Base-by-base conservation (phyloP, 2,113 vertebrate genomes). In the Esox niger region DNA sequence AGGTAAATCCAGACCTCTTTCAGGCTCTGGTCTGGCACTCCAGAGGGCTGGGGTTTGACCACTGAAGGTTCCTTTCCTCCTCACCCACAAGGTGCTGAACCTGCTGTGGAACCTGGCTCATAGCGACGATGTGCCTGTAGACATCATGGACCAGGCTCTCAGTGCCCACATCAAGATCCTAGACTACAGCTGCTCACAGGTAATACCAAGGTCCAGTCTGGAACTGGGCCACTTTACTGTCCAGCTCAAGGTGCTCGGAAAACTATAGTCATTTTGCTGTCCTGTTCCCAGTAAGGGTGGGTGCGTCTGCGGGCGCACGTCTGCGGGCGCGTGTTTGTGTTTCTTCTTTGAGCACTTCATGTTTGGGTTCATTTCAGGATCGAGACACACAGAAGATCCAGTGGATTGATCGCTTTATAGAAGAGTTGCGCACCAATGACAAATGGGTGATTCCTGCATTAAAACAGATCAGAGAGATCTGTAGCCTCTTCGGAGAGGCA, bases 161-260 rank as follows among this genome's bases (percentile, higher is more conserved):
- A 99, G 96, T 76, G 97, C 97, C 70, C 97, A 99, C 89, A 99
- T 99, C 86, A 99, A 99, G 91, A 99, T 99, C 78, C 75, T 99
- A 83, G 97, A 99, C 91, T 99, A 99, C 77, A 99, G 97, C 88
- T 99, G 97, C 89, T 99, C 97, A 79, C 97, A 99, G 94, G 97
- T 97, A 88, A 60, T 17, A 43, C 13, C 17, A 43, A 4, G 38
- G 13, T 13, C 79, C 79, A 68, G 54, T 58, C 13, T 3, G 6
- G 3, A 11, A 10, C 26, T 17, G n/a, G 23, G 55, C 20, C 2
- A 26, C 10, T 29, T 43, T 43, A 20, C 20, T n/a, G 23, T 7
- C 6, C 20, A 2, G 21, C 49, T 54, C 49, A 23, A 25, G 49
- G 49, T 43, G 17, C 38, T 43, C n/a, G 38, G 17, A 6, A 43